Conservation (phyloP, 2,113 vertebrate genomes). For the Trogon melanurus region DNA sequence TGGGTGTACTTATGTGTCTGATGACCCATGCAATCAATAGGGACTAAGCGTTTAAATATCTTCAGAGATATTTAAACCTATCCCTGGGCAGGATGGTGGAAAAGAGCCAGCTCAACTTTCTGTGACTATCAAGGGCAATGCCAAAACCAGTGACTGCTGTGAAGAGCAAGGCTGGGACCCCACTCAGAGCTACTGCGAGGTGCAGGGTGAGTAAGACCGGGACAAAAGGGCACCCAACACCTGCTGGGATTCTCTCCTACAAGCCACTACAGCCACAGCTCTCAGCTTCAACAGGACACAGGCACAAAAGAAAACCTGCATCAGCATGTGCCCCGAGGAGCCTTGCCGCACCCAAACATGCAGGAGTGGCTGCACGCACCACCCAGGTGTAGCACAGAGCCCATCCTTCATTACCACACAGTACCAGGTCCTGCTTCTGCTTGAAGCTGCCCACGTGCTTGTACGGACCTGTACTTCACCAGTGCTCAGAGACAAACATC, state of each 20-base stretch:
- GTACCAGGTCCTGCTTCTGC: not conserved
- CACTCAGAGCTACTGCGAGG: not conserved
- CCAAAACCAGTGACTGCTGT: not conserved
- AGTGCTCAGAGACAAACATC: not conserved
- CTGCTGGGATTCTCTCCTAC: not conserved
- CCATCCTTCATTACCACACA: not conserved
- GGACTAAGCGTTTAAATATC: not conserved
- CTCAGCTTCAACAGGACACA: not conserved
- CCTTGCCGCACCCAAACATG: not conserved
- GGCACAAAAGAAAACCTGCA: not conserved
- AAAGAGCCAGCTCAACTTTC: not conserved
- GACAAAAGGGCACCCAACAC: not conserved
- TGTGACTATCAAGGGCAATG: not conserved
- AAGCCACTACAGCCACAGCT: accelerated
- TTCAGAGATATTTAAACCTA: not conserved
- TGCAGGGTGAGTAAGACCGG: accelerated
- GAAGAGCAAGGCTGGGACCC: not conserved
- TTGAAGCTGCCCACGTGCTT: not conserved
- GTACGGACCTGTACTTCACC: not conserved
- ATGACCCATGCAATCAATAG: not conserved
- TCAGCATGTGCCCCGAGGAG: not conserved
- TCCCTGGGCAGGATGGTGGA: not conserved
- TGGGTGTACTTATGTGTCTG: not conserved
- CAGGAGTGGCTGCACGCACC: not conserved
- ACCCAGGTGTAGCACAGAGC: not conserved